Conservation (phyloP, 2,888 invertebrate genomes). For the Thumatha senex region DNA sequence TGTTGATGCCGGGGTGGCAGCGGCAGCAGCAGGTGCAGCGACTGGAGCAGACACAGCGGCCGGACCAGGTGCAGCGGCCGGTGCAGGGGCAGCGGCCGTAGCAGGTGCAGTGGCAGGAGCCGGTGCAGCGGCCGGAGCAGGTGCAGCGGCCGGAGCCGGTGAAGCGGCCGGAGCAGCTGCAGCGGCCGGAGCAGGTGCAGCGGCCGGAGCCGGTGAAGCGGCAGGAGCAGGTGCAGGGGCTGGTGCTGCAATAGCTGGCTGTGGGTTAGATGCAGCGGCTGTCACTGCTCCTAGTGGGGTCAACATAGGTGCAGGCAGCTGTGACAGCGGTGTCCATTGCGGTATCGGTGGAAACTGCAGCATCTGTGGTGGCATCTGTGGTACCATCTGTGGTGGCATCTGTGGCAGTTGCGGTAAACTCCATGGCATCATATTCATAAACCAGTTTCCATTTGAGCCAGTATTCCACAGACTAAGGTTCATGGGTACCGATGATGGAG, state of each 20-base stretch:
- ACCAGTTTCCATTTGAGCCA: constrained; percentile 31
- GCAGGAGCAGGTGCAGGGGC: constrained; percentile 6
- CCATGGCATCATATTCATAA: constrained; percentile 39
- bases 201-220: neutral
- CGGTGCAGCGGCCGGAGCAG: constrained; percentile 7
- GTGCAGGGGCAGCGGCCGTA: constrained; percentile 1
- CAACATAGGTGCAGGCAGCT: too few relatives aligned
- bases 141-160: neutral
- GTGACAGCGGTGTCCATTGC: too few relatives aligned
- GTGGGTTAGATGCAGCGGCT: too few relatives aligned
- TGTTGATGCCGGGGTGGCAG: constrained; percentile 19
- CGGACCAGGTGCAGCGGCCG: constrained; percentile 20
- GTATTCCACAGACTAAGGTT: constrained; percentile 39
- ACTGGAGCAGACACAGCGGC: constrained; percentile 29
- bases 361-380: too few relatives aligned
- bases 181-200: neutral
- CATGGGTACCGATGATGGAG: constrained; percentile 45
- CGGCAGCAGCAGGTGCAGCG: constrained; percentile 23
- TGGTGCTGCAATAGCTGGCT: neutral
- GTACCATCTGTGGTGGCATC: too few relatives aligned
- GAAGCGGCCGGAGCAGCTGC: constrained; percentile 6
- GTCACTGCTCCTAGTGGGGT: too few relatives aligned
- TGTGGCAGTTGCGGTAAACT: neutral
- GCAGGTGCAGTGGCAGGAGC: neutral
- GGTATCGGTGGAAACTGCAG: too few relatives aligned